A percentile compares a stretch with the other conserved stretches of the same genome.
These are phyloP conservation scores for Maniola jurtina DNA, from an alignment of 1,140 invertebrate genomes.

Conservation along the genomic window DNA sequence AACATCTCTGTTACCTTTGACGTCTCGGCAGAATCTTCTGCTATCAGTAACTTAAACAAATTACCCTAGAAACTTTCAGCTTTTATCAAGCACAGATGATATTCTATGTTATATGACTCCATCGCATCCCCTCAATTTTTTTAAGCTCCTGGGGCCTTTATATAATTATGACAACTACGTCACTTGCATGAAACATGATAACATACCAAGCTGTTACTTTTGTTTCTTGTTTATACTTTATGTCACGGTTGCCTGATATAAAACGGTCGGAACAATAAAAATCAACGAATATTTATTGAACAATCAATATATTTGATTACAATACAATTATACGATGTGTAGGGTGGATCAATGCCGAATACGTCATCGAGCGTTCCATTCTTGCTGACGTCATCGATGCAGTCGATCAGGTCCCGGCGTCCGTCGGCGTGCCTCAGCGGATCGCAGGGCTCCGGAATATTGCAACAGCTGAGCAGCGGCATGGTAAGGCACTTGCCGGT, in stretches of 20 bases:
- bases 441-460: conserved; percentile 85
- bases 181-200: background rate
- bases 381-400: conserved; percentile 89
- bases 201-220: too few relatives aligned
- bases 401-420: conserved; percentile 88
- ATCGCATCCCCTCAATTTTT: too few relatives aligned
- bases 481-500: conserved; percentile 67
- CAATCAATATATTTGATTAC: background rate
- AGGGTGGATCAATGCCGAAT: conserved; percentile 92
- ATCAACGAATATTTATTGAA: background rate
- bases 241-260: too few relatives aligned
- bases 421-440: conserved; percentile 83
- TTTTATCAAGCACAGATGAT: too few relatives aligned
- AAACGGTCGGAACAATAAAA: background rate
- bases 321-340: conserved; percentile 35
- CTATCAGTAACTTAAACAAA: too few relatives aligned
- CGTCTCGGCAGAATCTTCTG: too few relatives aligned
- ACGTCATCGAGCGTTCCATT: conserved; percentile 92
- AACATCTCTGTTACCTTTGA: too few relatives aligned
- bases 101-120: too few relatives aligned
- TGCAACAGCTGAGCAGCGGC: conserved; percentile 91
- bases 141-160: too few relatives aligned
- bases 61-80: too few relatives aligned
- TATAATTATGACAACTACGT: background rate
- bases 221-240: too few relatives aligned